These are phyloP conservation scores for Perizoma flavofasciatum DNA, from an alignment of 2,888 invertebrate species.

Conservation along the genomic window DNA sequence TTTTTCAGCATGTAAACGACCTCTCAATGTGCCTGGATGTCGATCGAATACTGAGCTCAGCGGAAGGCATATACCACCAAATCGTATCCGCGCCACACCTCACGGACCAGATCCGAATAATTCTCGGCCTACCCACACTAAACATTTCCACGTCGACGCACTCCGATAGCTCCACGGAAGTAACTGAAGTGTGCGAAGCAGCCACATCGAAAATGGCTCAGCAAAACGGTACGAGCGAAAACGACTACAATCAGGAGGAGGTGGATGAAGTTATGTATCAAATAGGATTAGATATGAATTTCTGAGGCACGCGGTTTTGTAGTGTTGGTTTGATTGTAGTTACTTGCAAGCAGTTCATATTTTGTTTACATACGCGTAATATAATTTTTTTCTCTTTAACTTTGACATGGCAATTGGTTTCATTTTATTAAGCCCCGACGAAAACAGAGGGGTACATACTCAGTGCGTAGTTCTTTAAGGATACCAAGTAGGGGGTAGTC, in stretches of 20 bases:
- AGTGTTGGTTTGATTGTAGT: constrained; percentile 4
- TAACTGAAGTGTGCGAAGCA: constrained; percentile 18
- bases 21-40: constrained; percentile 94
- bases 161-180: constrained; percentile 50
- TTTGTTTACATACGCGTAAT: constrained; percentile 14
- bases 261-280: constrained; percentile 84
- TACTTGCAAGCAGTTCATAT: not conserved
- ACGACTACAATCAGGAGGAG: constrained; percentile 49
- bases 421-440: no score
- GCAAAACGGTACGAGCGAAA: constrained; percentile 51
- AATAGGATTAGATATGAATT: constrained; percentile 82
- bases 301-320: constrained; percentile 60
- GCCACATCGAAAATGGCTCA: constrained; percentile 36
- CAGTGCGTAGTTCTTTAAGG: no score
- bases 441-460: no score
- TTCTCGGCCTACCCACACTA: constrained; percentile 86
- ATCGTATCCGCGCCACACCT: constrained; percentile 88
- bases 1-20: constrained; percentile 95
- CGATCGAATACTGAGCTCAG: constrained; percentile 90
- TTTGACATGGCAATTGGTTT: no score
- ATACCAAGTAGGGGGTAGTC: no score
- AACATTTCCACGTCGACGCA: constrained; percentile 58
- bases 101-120: constrained; percentile 87
- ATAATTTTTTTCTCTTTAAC: no score
- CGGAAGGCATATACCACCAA: constrained; percentile 97